Evolutionary conservation across 2,113 vertebrate genomes (phyloP).

Genomic region (Pterocles orientalis): DNA sequence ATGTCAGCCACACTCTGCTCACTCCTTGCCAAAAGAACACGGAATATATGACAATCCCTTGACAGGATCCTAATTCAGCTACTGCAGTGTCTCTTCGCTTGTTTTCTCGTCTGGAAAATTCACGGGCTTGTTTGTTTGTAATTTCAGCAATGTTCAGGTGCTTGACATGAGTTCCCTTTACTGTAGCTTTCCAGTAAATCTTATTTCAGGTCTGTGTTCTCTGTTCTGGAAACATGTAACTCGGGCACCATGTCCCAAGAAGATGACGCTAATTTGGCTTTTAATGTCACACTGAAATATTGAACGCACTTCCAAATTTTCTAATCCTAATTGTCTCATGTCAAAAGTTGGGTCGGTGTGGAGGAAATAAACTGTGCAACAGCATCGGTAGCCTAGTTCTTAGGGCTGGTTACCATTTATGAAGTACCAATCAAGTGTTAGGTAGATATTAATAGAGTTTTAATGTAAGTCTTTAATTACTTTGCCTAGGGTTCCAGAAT

Average conservation of each 20-base stretch:
- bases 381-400: rapidly evolving
- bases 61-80: not conserved
- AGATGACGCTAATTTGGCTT: not conserved
- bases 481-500: not conserved
- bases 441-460: not conserved
- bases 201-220: not conserved
- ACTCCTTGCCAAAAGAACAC: not conserved
- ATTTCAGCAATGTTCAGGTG: not conserved
- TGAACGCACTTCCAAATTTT: not conserved
- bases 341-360: not conserved
- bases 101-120: not conserved
- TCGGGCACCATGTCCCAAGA: rapidly evolving
- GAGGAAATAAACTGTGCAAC: not conserved
- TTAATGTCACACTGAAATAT: not conserved
- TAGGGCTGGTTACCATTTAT: not conserved
- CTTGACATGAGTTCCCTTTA: not conserved
- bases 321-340: rapidly evolving
- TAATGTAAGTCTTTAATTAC: not conserved
- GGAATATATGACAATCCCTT: not conserved
- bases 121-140: not conserved
- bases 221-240: not conserved
- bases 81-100: not conserved
- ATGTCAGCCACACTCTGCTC: not conserved
- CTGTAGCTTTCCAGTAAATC: not conserved
- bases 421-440: not conserved